Percentiles rank a stretch among this genome's conserved stretches.
These are phyloP conservation scores for Anagyrus pseudococci DNA, from an alignment of 2,888 invertebrate species.

Conservation along the genomic window DNA sequence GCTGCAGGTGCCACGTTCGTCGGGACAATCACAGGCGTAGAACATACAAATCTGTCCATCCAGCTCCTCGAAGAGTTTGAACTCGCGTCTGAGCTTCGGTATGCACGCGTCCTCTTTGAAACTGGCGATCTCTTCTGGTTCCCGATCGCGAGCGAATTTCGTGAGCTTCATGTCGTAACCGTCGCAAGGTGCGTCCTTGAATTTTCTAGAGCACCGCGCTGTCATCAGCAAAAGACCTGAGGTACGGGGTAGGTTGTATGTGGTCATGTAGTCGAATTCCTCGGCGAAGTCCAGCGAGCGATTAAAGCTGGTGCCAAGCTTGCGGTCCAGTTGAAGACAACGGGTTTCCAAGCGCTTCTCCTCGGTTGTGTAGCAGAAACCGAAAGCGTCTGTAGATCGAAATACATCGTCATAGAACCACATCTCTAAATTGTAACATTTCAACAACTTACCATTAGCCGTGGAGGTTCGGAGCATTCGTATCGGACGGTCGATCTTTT, in stretches of 20 bases:
- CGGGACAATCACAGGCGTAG: constrained; percentile 15
- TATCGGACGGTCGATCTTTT: background rate
- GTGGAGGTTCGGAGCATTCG: constrained; percentile 9
- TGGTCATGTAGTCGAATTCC: background rate
- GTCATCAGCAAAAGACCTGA: constrained; percentile 12
- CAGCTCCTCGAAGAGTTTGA: constrained; percentile 17
- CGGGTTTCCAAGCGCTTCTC: background rate
- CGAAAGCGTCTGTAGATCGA: constrained; percentile 4
- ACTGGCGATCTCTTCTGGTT: constrained; percentile 2
- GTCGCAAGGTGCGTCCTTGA: background rate
- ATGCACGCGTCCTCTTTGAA: constrained; percentile 21
- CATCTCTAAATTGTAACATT: background rate
- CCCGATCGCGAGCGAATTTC: background rate
- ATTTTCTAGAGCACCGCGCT: background rate
- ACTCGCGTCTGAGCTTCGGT: background rate
- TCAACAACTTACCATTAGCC: constrained; percentile 9
- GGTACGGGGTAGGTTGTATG: constrained; percentile 12
- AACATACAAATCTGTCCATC: constrained; percentile 13
- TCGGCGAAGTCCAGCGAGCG: background rate
- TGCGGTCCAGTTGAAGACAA: constrained; percentile 17
- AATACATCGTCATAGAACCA: too few species aligned
- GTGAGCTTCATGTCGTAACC: background rate
- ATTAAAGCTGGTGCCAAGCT: constrained; percentile 1
- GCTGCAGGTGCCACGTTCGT: background rate
- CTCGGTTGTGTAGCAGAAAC: constrained; percentile 11